These are phyloP conservation scores for Gopherus flavomarginatus DNA, from an alignment of 2,113 vertebrate genomes.

Conservation along the genomic window DNA sequence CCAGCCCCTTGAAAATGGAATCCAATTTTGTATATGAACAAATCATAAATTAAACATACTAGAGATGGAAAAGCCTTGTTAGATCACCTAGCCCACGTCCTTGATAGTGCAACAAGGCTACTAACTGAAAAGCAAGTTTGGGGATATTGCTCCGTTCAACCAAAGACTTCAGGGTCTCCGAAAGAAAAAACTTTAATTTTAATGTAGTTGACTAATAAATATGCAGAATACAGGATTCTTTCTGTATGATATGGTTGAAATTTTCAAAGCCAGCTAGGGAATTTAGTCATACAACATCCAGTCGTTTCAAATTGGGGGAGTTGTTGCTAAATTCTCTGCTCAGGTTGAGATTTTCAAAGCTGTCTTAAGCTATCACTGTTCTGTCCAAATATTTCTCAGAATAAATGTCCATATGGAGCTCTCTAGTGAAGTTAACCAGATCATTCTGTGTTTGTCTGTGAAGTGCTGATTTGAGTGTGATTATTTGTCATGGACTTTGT, in stretches of 20 bases:
- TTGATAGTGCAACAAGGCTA: not conserved
- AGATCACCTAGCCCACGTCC: not conserved
- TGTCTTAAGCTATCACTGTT: slow-evolving; percentile 46
- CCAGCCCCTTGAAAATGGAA: slow-evolving; percentile 11
- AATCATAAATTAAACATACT: slow-evolving; percentile 16
- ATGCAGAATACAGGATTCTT: not conserved
- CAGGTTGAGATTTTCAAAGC: slow-evolving; percentile 29
- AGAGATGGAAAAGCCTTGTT: not conserved
- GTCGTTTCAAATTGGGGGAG: slow-evolving; percentile 3
- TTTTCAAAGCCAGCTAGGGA: slow-evolving; percentile 28
- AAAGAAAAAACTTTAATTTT: not conserved
- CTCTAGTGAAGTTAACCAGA: slow-evolving; percentile 70
- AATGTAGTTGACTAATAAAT: slow-evolving; percentile 29
- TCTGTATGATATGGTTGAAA: not conserved
- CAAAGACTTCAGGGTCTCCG: not conserved
- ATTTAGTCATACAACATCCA: not conserved
- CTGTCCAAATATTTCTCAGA: slow-evolving; percentile 69
- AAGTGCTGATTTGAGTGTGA: slow-evolving; percentile 65
- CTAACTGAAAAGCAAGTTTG: not conserved
- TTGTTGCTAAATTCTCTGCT: slow-evolving; percentile 44
- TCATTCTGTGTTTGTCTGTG: slow-evolving; percentile 65
- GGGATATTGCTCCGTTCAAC: not conserved
- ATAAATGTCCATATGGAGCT: slow-evolving; percentile 75
- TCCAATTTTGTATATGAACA: not conserved
- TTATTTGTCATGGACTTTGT: slow-evolving; percentile 50